These are phyloP conservation scores for Epinephelus malabaricus DNA, from an alignment of 2,797 vertebrate genomes.

Conservation along the genomic window DNA sequence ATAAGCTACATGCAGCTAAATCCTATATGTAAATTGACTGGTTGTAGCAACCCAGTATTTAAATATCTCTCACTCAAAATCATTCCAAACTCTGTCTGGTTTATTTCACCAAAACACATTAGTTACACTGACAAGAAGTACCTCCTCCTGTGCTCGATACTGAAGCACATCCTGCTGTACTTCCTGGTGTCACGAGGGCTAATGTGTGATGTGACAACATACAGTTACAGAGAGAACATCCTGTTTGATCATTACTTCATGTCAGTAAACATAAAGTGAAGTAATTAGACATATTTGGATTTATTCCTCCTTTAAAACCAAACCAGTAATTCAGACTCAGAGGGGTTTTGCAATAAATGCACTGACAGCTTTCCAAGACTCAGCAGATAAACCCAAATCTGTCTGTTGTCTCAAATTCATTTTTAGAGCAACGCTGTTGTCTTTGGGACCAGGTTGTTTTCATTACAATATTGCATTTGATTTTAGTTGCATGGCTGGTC, in stretches of 20 bases:
- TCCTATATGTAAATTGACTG: background rate
- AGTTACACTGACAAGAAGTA: background rate
- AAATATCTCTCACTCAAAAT: background rate
- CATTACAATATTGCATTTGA: constrained; percentile 2
- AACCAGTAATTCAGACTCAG: background rate
- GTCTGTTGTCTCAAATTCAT: background rate
- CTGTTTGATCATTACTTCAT: background rate
- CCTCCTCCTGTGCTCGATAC: background rate
- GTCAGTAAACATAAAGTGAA: background rate
- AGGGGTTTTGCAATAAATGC: background rate
- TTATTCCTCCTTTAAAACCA: background rate
- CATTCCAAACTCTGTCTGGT: background rate
- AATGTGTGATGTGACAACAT: background rate
- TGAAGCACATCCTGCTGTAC: background rate
- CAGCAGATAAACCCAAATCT: background rate
- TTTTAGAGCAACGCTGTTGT: background rate
- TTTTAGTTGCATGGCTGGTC: constrained; percentile 14
- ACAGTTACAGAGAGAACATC: background rate
- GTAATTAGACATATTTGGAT: background rate
- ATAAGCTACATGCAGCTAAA: background rate
- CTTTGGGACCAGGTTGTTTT: constrained; percentile 1
- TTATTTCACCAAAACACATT: background rate
- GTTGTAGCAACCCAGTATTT: constrained; percentile 1
- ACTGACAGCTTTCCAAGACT: background rate
- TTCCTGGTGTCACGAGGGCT: constrained; percentile 3